These are phyloP conservation scores for Telmatochromis bifrenatus DNA, from an alignment of 2,113 vertebrate species.

Conservation along the genomic window DNA sequence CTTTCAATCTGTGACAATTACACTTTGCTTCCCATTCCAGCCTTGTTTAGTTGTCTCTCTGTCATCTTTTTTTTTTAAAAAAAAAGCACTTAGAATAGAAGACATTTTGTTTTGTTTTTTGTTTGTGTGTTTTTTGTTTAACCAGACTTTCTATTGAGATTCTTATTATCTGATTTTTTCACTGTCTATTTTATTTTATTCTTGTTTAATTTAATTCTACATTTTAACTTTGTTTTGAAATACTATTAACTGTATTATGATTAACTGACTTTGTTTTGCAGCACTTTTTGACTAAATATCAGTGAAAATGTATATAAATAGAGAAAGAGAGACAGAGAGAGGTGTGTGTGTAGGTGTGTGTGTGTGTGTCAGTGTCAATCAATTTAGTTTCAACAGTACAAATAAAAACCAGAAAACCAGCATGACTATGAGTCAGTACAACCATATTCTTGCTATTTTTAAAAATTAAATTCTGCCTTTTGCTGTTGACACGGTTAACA, in stretches of 20 bases:
- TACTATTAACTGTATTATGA: background rate
- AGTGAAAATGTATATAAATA: background rate
- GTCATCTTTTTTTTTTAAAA: background rate
- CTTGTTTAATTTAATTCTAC: background rate
- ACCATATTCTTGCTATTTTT: background rate
- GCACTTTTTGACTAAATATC: background rate
- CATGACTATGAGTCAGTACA: background rate
- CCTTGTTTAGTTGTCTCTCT: background rate
- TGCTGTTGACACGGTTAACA: background rate
- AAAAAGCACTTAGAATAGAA: background rate
- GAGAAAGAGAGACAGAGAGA: background rate
- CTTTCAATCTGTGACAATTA: background rate
- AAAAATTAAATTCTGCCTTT: background rate
- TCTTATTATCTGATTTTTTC: background rate
- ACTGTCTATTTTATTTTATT: background rate
- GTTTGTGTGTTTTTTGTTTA: background rate
- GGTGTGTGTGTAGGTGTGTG: background rate
- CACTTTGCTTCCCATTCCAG: background rate
- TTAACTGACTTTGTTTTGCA: background rate
- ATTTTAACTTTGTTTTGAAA: background rate
- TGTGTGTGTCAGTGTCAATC: background rate
- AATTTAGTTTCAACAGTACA: background rate
- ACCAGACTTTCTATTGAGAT: background rate
- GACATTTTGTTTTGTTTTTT: background rate
- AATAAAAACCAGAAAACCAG: background rate